Conservation (phyloP, 2,797 vertebrate species). For the Alectoris magna region DNA sequence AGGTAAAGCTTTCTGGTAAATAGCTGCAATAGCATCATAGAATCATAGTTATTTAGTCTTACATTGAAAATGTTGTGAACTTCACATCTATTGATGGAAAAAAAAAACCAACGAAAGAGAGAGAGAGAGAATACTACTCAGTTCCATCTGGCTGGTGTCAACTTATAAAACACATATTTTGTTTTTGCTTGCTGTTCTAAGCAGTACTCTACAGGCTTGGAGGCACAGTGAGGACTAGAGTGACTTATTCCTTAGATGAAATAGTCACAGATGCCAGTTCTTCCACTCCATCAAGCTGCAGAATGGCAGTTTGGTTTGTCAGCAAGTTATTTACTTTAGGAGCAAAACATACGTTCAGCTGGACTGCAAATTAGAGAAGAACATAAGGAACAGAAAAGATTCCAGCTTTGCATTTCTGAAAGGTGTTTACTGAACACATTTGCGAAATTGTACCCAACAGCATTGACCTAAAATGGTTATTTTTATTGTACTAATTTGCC, state of each 20-base stretch:
- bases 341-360: background rate
- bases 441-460: constrained; percentile 12
- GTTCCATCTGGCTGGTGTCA: background rate
- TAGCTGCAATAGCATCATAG: background rate
- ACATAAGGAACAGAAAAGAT: background rate
- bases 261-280: background rate
- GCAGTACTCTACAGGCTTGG: background rate
- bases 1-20: background rate
- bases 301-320: constrained; percentile 1
- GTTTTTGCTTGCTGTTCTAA: background rate
- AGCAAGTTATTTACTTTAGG: constrained; percentile 2
- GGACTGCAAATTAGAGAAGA: background rate
- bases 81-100: background rate
- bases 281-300: background rate
- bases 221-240: background rate
- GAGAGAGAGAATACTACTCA: background rate
- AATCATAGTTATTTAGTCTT: too few species aligned
- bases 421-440: constrained; percentile 8
- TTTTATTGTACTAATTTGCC: constrained; percentile 40
- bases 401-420: background rate
- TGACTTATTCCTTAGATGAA: background rate
- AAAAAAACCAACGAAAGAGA: background rate
- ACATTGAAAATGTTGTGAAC: background rate
- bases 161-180: background rate
- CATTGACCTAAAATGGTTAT: background rate